These are phyloP conservation scores for Falco concolor DNA, from an alignment of 2,797 vertebrate genomes.

Conservation along the genomic window DNA sequence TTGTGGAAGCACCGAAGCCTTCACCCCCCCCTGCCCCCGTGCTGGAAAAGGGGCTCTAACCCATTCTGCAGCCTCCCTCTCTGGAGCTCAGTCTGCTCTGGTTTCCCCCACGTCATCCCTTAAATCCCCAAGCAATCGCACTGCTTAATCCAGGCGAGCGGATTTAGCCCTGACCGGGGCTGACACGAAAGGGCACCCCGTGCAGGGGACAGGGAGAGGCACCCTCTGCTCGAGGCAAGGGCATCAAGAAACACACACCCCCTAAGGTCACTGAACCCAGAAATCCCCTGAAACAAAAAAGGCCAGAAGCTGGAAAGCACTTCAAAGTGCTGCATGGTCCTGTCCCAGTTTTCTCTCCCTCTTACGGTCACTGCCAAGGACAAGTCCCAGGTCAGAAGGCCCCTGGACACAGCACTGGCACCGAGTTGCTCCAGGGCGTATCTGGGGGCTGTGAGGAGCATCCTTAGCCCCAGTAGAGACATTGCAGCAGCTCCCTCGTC, in stretches of 20 bases:
- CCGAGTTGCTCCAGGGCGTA: background rate
- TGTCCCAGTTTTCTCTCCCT: background rate
- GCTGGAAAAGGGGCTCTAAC: background rate
- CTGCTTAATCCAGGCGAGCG: background rate
- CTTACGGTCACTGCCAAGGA: background rate
- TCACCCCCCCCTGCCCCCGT: fast-evolving
- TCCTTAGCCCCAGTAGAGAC: background rate
- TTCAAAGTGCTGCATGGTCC: background rate
- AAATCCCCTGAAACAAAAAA: background rate
- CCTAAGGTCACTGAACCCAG: background rate
- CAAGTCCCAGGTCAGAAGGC: background rate
- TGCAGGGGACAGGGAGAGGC: fast-evolving
- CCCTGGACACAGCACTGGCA: fast-evolving
- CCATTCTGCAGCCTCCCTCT: background rate
- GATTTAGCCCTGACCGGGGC: background rate
- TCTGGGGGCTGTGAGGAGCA: background rate
- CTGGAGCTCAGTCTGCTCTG: background rate
- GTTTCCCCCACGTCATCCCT: background rate
- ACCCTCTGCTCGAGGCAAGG: fast-evolving
- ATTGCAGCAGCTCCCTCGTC: fast-evolving
- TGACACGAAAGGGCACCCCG: background rate
- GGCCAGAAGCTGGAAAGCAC: background rate
- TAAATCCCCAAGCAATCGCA: background rate
- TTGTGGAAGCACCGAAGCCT: background rate
- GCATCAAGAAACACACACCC: background rate